Conservation (phyloP, 2,113 vertebrate species). For the Dunckerocampus dactyliophorus region DNA sequence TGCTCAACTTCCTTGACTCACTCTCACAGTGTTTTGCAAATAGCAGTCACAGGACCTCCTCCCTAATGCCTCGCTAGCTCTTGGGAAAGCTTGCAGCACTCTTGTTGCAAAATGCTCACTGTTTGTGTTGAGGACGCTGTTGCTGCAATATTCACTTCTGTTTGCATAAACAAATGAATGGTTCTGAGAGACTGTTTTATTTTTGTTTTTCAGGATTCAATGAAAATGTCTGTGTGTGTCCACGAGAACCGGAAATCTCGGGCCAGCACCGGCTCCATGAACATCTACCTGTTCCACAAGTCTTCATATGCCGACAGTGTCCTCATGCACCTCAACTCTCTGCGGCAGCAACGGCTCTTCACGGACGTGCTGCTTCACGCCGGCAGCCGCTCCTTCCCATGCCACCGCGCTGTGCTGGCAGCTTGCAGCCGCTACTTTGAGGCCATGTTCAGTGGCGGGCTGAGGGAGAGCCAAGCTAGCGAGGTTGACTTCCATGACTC, state of each 20-base stretch:
- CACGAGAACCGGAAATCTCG: constrained; percentile 83
- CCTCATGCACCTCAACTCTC: constrained; percentile 79
- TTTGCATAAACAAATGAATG: too few species aligned
- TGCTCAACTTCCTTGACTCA: constrained; percentile 31
- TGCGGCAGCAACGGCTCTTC: constrained; percentile 77
- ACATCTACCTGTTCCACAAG: constrained; percentile 80
- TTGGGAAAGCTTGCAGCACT: constrained; percentile 3
- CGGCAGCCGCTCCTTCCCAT: constrained; percentile 77
- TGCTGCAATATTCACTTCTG: neutral
- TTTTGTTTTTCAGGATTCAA: constrained; percentile 71
- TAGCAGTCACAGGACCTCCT: constrained; percentile 28
- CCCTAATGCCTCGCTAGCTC: constrained; percentile 12
- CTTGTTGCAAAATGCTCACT: constrained; percentile 1
- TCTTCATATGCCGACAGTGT: constrained; percentile 75
- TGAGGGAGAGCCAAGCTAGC: constrained; percentile 77
- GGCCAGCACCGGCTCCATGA: constrained; percentile 77
- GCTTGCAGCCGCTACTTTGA: constrained; percentile 83
- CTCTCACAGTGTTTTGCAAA: constrained; percentile 20
- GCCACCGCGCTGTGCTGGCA: constrained; percentile 79
- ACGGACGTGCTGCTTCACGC: constrained; percentile 79
- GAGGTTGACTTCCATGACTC: constrained; percentile 80
- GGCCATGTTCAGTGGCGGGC: constrained; percentile 81
- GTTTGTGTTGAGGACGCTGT: neutral
- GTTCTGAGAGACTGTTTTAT: neutral
- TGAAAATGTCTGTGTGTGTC: constrained; percentile 83